Evolutionary conservation across 2,888 invertebrate genomes (phyloP).

Genomic region (Scotopteryx bipunctaria): DNA sequence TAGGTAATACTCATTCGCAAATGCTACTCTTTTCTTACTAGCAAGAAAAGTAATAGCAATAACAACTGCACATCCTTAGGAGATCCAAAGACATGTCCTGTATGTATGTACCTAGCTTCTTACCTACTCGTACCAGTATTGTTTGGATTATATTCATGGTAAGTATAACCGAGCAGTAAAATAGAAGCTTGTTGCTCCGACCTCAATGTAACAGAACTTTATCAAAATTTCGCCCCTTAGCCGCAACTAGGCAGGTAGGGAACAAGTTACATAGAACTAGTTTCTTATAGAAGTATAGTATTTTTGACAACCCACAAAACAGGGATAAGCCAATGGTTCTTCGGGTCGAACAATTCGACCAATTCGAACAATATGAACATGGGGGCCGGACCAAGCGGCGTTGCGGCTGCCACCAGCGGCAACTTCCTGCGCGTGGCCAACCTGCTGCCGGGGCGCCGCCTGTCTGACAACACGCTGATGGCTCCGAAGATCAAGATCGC

Average conservation of each 20-base stretch:
- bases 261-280: neutral
- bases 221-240: slow-evolving; percentile 19
- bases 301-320: slow-evolving; percentile 28
- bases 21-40: too few species aligned
- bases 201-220: too few species aligned
- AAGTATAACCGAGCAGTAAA: too few species aligned
- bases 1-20: too few species aligned
- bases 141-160: too few species aligned
- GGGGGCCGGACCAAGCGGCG: slow-evolving; percentile 15
- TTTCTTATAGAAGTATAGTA: slow-evolving; percentile 13
- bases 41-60: too few species aligned
- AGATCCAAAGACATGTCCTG: too few species aligned
- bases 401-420: slow-evolving; percentile 43
- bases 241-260: slow-evolving; percentile 22
- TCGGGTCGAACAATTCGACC: slow-evolving; percentile 92
- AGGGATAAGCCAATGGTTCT: slow-evolving; percentile 91
- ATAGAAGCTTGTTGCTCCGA: too few species aligned
- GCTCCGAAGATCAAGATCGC: slow-evolving; percentile 95
- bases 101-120: too few species aligned
- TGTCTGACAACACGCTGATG: slow-evolving; percentile 96
- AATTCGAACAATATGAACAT: slow-evolving; percentile 77
- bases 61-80: too few species aligned
- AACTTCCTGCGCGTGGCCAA: slow-evolving; percentile 93
- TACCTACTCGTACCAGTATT: too few species aligned
- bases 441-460: slow-evolving; percentile 92